Conservation (phyloP, 2,888 invertebrate genomes). For the Drosophila picticornis region DNA sequence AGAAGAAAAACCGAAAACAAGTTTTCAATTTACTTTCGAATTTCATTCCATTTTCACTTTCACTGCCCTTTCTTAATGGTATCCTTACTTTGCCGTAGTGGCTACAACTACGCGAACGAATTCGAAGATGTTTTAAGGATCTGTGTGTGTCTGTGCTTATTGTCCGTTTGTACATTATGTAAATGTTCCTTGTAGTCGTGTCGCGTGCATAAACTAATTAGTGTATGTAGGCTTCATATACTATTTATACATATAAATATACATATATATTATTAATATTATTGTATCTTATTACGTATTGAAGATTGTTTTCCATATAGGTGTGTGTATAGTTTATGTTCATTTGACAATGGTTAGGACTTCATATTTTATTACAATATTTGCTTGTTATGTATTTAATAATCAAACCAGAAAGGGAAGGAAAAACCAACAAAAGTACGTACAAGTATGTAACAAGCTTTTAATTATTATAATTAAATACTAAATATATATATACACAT, state of each 20-base stretch:
- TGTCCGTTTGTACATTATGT: slow-evolving; percentile 80
- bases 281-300: slow-evolving; percentile 27
- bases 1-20: neutral
- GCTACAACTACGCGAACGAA: neutral
- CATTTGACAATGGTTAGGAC: slow-evolving; percentile 53
- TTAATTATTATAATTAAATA: slow-evolving; percentile 60
- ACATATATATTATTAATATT: slow-evolving; percentile 22
- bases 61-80: slow-evolving; percentile 7
- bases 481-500: slow-evolving; percentile 16
- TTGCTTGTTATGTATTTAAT: slow-evolving; percentile 75
- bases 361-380: slow-evolving; percentile 59
- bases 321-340: slow-evolving; percentile 77
- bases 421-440: slow-evolving; percentile 30
- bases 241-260: slow-evolving; percentile 31
- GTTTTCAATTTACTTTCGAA: slow-evolving; percentile 9
- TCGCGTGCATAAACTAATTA: slow-evolving; percentile 50
- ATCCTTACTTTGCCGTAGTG: slow-evolving; percentile 28
- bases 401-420: slow-evolving; percentile 57
- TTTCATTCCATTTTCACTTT: neutral
- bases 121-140: slow-evolving; percentile 35
- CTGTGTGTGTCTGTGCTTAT: slow-evolving; percentile 50
- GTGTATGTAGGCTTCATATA: slow-evolving; percentile 59
- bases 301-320: slow-evolving; percentile 54
- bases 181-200: slow-evolving; percentile 77
- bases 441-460: slow-evolving; percentile 68